Conservation (phyloP, 2,797 vertebrate species). For the Coregonus ussuriensis region DNA sequence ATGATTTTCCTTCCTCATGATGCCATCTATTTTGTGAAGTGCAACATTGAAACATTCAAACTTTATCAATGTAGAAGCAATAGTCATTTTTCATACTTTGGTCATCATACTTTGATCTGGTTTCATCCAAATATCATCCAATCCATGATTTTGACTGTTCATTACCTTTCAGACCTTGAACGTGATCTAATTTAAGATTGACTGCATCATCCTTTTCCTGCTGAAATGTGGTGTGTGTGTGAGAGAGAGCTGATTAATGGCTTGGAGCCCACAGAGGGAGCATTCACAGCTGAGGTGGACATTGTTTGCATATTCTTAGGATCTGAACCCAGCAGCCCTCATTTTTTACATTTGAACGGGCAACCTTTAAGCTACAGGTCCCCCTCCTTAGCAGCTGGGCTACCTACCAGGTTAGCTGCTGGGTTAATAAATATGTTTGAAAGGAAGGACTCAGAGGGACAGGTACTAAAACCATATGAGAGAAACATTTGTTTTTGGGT, state of each 20-base stretch:
- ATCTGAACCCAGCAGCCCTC: background rate
- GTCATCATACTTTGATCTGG: too few relatives aligned
- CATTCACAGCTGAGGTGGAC: background rate
- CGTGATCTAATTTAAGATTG: background rate
- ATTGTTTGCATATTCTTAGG: background rate
- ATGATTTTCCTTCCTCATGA: too few relatives aligned
- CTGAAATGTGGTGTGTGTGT: background rate
- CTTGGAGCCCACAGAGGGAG: background rate
- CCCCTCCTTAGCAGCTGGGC: background rate
- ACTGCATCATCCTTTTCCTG: background rate
- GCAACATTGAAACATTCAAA: too few relatives aligned
- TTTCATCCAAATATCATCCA: too few relatives aligned
- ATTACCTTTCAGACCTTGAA: background rate
- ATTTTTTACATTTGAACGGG: background rate
- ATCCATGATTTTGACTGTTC: too few relatives aligned
- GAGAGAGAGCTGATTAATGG: background rate
- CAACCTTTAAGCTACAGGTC: background rate
- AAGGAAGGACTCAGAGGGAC: background rate
- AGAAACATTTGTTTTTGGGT: too few relatives aligned
- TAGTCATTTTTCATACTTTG: too few relatives aligned
- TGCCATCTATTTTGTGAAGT: too few relatives aligned
- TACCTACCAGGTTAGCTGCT: background rate
- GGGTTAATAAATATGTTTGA: background rate
- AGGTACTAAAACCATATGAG: background rate
- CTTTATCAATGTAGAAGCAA: too few relatives aligned